These are phyloP conservation scores for Lypha dubia DNA, from an alignment of 2,888 invertebrate genomes.

Conservation along the genomic window DNA sequence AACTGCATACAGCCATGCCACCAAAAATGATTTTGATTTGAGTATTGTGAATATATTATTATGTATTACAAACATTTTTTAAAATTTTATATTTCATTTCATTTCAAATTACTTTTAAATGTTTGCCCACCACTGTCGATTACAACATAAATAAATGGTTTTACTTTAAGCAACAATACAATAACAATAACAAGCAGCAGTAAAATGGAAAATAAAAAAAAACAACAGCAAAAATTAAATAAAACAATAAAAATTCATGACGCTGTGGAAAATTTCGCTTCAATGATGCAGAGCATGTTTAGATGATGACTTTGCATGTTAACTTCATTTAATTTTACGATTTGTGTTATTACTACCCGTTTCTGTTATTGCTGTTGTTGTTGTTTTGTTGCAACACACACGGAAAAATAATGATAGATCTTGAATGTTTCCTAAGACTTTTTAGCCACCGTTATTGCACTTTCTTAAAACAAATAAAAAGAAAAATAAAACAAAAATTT, in stretches of 20 bases:
- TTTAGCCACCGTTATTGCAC: conserved; percentile 7
- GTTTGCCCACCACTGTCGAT: conserved; percentile 36
- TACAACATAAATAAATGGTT: conserved; percentile 63
- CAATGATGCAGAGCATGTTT: conserved; percentile 37
- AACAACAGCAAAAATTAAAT: too few relatives aligned
- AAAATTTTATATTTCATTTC: neutral
- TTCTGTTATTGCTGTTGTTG: too few relatives aligned
- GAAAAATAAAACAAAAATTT: neutral
- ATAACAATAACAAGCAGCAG: conserved; percentile 27
- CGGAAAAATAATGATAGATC: conserved; percentile 22
- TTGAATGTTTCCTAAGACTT: neutral
- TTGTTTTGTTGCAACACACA: conserved; percentile 39
- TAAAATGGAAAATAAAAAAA: neutral
- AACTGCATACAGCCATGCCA: too few relatives aligned
- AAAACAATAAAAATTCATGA: conserved; percentile 57
- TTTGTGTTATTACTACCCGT: conserved; percentile 1
- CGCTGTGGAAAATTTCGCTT: conserved; percentile 33
- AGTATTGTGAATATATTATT: conserved; percentile 10
- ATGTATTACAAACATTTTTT: neutral
- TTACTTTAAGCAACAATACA: conserved; percentile 59
- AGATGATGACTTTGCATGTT: conserved; percentile 66
- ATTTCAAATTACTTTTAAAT: neutral
- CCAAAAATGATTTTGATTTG: too few relatives aligned
- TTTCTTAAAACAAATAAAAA: conserved; percentile 28
- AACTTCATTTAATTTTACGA: conserved; percentile 50